Conservation (phyloP, 2,113 vertebrate species). For the Boulengeromyrus knoepffleri region DNA sequence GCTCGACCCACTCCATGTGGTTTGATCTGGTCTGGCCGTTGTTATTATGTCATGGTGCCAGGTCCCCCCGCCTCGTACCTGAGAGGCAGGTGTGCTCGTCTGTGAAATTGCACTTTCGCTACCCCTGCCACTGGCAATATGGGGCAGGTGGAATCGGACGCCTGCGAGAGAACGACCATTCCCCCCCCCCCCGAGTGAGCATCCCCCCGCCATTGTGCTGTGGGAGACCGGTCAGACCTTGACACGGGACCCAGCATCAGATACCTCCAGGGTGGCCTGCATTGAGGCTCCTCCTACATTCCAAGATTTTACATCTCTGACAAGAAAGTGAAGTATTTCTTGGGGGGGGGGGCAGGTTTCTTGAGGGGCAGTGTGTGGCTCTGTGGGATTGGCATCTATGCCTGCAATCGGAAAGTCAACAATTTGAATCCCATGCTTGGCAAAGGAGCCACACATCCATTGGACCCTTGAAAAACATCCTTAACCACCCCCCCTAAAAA, state of each 20-base stretch:
- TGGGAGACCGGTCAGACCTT: neutral
- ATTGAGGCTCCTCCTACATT: neutral
- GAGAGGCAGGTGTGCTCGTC: slow-evolving; percentile 49
- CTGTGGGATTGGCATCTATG: neutral
- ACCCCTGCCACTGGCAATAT: neutral
- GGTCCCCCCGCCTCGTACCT: slow-evolving; percentile 34
- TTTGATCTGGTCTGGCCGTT: slow-evolving; percentile 25
- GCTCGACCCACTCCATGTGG: neutral
- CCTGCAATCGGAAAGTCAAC: neutral
- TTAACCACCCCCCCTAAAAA: neutral
- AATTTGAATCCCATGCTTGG: neutral
- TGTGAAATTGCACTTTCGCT: slow-evolving; percentile 60
- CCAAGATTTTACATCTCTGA: neutral
- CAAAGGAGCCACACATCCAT: neutral
- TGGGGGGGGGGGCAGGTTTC: neutral
- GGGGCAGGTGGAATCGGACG: neutral
- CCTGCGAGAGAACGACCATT: slow-evolving; percentile 11
- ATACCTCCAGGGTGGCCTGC: neutral
- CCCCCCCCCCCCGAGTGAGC: slow-evolving; percentile 21
- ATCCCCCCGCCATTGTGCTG: neutral
- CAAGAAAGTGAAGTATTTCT: neutral
- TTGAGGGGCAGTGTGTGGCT: neutral
- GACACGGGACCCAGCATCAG: neutral
- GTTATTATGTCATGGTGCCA: slow-evolving; percentile 57
- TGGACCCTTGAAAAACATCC: neutral